Evolutionary conservation across 1,140 invertebrate species (phyloP).

Genomic region (Fragariocoptes setiger): DNA sequence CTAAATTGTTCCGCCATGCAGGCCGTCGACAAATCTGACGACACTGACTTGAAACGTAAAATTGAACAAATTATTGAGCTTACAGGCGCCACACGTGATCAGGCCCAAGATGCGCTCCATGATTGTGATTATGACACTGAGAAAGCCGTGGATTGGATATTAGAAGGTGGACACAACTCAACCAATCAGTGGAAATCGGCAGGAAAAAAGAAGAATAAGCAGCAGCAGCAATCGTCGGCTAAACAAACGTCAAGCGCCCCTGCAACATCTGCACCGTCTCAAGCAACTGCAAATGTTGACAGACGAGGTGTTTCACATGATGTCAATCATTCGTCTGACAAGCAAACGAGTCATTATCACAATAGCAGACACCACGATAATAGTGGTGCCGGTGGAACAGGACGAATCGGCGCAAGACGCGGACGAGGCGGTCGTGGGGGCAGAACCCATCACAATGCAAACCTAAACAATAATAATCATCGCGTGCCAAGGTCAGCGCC

Average conservation of each 20-base stretch:
- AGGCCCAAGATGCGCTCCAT: constrained; percentile 17
- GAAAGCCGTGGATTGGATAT: constrained; percentile 34
- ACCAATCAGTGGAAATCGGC: constrained; percentile 33
- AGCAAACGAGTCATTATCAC: too few species aligned
- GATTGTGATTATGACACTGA: constrained; percentile 19
- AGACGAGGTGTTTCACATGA: too few species aligned
- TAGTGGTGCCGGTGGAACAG: too few species aligned
- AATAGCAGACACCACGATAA: too few species aligned
- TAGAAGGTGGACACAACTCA: constrained; percentile 25
- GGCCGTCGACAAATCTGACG: constrained; percentile 23
- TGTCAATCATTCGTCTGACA: too few species aligned
- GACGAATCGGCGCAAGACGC: too few species aligned
- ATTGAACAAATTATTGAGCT: constrained; percentile 25
- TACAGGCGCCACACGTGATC: constrained; percentile 15
- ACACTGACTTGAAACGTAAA: constrained; percentile 31
- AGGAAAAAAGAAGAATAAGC: constrained; percentile 40
- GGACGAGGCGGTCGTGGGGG: too few species aligned
- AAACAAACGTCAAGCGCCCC: constrained; percentile 3
- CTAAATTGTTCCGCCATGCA: too few species aligned
- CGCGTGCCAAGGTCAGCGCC: too few species aligned
- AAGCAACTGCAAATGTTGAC: constrained; percentile 1
- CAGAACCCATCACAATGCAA: too few species aligned
- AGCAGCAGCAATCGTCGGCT: constrained; percentile 6
- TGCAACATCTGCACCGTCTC: background rate
- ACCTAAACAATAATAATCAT: too few species aligned